Evolutionary conservation across 2,888 invertebrate genomes (phyloP).

Genomic region (Lamproptera curius): DNA sequence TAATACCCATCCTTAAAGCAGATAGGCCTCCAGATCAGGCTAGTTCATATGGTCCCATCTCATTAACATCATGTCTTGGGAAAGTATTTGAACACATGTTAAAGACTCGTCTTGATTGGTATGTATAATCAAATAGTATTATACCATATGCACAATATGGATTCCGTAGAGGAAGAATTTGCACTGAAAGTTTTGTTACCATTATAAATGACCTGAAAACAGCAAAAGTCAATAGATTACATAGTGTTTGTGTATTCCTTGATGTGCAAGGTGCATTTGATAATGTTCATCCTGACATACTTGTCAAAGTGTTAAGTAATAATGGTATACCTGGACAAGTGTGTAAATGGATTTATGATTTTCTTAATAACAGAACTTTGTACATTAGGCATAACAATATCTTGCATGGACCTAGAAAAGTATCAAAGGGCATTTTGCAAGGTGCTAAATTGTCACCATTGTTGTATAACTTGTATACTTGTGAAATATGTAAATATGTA

Average conservation of each 20-base stretch:
- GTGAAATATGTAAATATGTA: constrained; percentile 14
- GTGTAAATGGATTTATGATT: constrained; percentile 17
- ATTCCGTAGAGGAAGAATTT: constrained; percentile 14
- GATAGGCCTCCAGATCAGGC: constrained; percentile 15
- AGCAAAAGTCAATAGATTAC: neutral
- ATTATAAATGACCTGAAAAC: constrained; percentile 20
- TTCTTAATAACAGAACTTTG: constrained; percentile 16
- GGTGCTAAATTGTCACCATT: constrained; percentile 21
- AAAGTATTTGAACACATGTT: constrained; percentile 26
- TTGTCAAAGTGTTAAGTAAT: neutral
- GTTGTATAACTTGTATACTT: constrained; percentile 18
- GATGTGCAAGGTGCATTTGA: constrained; percentile 28
- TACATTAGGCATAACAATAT: constrained; percentile 24
- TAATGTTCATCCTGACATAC: constrained; percentile 20
- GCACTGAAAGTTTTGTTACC: neutral
- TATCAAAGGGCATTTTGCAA: constrained; percentile 21
- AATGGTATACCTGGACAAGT: constrained; percentile 13
- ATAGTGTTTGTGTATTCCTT: constrained; percentile 15
- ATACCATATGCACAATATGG: constrained; percentile 21
- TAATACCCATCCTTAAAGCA: constrained; percentile 24
- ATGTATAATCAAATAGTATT: constrained; percentile 18
- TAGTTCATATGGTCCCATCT: constrained; percentile 24
- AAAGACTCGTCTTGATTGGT: constrained; percentile 23
- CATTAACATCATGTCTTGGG: constrained; percentile 24
- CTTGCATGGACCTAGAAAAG: constrained; percentile 16